Base-by-base conservation (phyloP, 2,888 invertebrate genomes). In the Stenolophus ochropezus region DNA sequence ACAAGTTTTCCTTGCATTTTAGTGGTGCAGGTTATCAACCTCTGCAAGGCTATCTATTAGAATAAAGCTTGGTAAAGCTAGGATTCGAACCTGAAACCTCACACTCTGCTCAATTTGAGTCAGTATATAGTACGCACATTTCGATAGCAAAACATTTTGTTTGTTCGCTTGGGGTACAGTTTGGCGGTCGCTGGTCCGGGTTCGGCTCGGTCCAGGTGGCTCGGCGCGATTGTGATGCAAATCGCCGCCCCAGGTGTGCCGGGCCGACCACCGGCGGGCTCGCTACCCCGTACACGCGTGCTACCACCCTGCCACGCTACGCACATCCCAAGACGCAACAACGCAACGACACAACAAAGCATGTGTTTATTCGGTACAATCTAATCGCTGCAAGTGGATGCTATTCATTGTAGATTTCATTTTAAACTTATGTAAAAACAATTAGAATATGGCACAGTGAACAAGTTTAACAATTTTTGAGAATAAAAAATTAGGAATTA, bases 161-260 rank as follows among this genome's bases (percentile, higher is more conserved):
- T n/a, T n/a, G n/a, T n/a, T n/a, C n/a, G n/a, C n/a, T 5, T 33
- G n/a, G 65, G 56, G 56, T 21, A 20, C 56, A 18, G 27, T 33
- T 16, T 6, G 65, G 58, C 8, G 4, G 11, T 58, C n/a, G 58
- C 23, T 8, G 8, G n/a, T n/a, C n/a, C 49, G 49, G 14, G 14
- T 49, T 14, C 2, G 14, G n/a, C 49, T n/a, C 49, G 14, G 85
- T 85, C 85, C 86, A 85, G 86, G 85, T 85, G 85, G 85, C 83
- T 85, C 84, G 85, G 83, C 82, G 69, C 82, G 83, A 85, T 86
- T 86, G 85, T 86, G 83, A 86, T 86, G 86, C 85, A 86, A 85
- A 86, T 84, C 82, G 23, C 79, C 80, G 74, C 83, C 82, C 83
- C 82, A 82, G 83, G 83, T 84, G 83, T 83, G 83, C 84, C 49